Evolutionary conservation across 2,888 invertebrate genomes (phyloP).

Genomic region (Drosophila melanocephala): DNA sequence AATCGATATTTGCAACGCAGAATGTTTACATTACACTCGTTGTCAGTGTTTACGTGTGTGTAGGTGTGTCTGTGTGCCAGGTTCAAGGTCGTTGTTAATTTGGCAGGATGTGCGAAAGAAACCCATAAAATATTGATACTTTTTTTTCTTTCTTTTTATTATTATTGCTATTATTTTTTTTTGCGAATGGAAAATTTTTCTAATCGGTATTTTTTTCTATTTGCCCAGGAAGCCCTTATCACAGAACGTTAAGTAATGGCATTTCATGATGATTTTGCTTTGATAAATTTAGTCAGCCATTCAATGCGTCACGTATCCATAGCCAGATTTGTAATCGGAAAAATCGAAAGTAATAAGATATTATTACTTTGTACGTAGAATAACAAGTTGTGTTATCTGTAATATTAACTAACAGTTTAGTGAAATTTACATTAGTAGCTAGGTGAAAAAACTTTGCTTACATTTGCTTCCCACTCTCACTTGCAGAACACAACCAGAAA

Average conservation of each 20-base stretch:
- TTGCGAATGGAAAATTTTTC: neutral
- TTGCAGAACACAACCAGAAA: neutral
- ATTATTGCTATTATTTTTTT: neutral
- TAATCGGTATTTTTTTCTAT: constrained; percentile 9
- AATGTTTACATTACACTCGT: constrained; percentile 1
- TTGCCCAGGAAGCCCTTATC: neutral
- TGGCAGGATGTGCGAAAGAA: neutral
- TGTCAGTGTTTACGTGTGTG: too few relatives aligned
- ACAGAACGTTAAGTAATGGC: neutral
- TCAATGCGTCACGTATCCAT: constrained; percentile 2
- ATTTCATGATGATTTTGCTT: constrained; percentile 27
- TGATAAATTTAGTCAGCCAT: constrained; percentile 8
- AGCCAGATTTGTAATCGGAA: constrained; percentile 1
- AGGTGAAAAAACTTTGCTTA: neutral
- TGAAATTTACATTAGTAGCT: neutral
- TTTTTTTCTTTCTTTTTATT: neutral
- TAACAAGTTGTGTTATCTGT: neutral
- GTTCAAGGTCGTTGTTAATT: constrained; percentile 29
- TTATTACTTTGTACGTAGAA: neutral
- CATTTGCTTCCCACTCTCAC: neutral
- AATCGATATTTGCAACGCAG: constrained; percentile 44
- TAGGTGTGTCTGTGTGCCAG: neutral
- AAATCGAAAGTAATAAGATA: neutral
- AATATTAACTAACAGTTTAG: neutral
- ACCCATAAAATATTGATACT: neutral